Percentiles rank a stretch among this genome's conserved stretches.
These are phyloP conservation scores for Amphimedon queenslandica DNA, from an alignment of 37 sponge, comb jelly and placozoan genomes.

Conservation along the genomic window DNA sequence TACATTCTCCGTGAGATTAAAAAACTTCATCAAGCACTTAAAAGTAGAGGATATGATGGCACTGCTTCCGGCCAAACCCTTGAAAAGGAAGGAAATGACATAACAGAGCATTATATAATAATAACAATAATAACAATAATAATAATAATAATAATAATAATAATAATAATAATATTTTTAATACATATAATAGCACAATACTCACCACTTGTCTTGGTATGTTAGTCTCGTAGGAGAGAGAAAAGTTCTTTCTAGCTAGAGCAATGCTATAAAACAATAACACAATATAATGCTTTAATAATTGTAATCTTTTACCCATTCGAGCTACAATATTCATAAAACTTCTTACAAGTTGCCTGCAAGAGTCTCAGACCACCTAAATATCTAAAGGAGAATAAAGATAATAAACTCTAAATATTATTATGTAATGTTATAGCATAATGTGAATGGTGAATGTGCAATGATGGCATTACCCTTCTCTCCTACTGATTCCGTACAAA, in stretches of 20 bases:
- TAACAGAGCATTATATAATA: too few relatives aligned
- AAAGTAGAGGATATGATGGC: slow-evolving; percentile 84
- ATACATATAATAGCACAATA: neutral
- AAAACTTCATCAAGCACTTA: slow-evolving; percentile 83
- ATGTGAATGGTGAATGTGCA: neutral
- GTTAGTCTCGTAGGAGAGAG: slow-evolving; percentile 81
- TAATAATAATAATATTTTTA: neutral
- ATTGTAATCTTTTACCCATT: slow-evolving; percentile 70
- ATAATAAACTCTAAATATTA: slow-evolving; percentile 3
- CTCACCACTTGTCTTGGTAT: slow-evolving; percentile 92
- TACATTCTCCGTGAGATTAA: slow-evolving; percentile 65
- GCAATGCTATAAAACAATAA: slow-evolving; percentile 76
- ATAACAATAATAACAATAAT: too few relatives aligned
- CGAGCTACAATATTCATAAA: slow-evolving; percentile 81
- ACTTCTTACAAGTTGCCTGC: slow-evolving; percentile 88
- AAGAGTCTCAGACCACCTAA: slow-evolving; percentile 81
- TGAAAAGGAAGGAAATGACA: neutral
- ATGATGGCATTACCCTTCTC: slow-evolving; percentile 89
- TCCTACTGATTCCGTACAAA: slow-evolving; percentile 77
- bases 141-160: too few relatives aligned
- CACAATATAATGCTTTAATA: too few relatives aligned
- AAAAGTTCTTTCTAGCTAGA: slow-evolving; percentile 75
- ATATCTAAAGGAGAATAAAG: slow-evolving; percentile 36
- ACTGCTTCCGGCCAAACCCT: slow-evolving; percentile 93
- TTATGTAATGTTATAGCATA: neutral